Percentiles rank a stretch among this genome's conserved stretches.
Conservation (phyloP, 2,888 invertebrate genomes). For the Zonitis immaculata region DNA sequence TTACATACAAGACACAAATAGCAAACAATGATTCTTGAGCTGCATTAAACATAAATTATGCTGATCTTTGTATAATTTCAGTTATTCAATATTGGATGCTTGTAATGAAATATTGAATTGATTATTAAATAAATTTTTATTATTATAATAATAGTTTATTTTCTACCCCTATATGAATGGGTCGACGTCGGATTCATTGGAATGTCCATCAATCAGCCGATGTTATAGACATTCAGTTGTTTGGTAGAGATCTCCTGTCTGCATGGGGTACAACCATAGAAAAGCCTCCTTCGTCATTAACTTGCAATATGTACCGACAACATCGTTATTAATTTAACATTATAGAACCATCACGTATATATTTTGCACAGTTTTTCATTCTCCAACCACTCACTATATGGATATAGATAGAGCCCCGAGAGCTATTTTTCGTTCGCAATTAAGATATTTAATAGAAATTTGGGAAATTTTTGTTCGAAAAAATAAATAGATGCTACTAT, state of each 20-base stretch:
- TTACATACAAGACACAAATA: slow-evolving; percentile 24
- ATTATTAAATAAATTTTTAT: no score
- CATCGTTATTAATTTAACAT: slow-evolving; percentile 20
- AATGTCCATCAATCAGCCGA: slow-evolving; percentile 7
- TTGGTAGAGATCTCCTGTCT: not conserved
- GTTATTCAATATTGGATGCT: no score
- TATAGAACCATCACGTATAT: slow-evolving; percentile 19
- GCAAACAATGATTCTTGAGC: slow-evolving; percentile 21
- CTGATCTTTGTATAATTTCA: slow-evolving; percentile 15
- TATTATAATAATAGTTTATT: not conserved
- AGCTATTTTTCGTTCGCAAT: no score
- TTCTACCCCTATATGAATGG: not conserved
- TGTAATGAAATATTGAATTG: no score
- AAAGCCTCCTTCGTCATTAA: slow-evolving; percentile 16
- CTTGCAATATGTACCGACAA: slow-evolving; percentile 8
- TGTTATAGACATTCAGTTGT: not conserved
- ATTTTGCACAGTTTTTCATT: slow-evolving; percentile 21
- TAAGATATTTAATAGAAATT: no score
- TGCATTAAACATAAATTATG: slow-evolving; percentile 24
- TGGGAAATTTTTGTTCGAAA: no score
- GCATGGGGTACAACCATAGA: slow-evolving; percentile 9
- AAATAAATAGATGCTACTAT: no score
- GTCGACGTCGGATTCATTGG: not conserved
- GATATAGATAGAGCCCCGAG: no score
- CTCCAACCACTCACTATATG: slow-evolving; percentile 4